Conservation (phyloP, 2,888 invertebrate species). For the Idaea straminata region DNA sequence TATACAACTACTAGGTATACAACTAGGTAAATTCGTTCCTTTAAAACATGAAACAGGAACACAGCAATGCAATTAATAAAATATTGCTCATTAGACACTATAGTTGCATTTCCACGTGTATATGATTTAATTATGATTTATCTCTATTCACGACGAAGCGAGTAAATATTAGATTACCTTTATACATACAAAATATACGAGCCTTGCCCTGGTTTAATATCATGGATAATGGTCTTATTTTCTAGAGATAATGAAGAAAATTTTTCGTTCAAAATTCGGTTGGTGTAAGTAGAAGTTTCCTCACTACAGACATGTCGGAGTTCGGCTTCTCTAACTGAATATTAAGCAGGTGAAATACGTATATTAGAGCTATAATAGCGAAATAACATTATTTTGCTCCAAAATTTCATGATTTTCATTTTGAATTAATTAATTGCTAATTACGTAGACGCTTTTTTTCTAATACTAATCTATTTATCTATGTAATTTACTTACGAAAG, state of each 20-base stretch:
- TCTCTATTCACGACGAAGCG: background rate
- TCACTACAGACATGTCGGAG: background rate
- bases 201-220: background rate
- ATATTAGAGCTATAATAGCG: background rate
- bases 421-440: background rate
- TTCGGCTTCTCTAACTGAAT: background rate
- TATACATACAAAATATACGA: background rate
- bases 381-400: background rate
- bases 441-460: background rate
- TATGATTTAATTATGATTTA: background rate
- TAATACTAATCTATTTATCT: too few species aligned
- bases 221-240: background rate
- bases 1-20: too few species aligned
- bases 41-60: background rate
- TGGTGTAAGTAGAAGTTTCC: background rate
- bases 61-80: background rate
- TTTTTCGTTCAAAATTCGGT: background rate
- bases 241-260: background rate
- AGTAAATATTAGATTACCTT: background rate
- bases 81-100: background rate
- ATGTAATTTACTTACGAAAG: too few species aligned
- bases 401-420: background rate
- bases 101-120: background rate
- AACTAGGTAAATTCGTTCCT: too few species aligned
- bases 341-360: background rate